These are phyloP conservation scores for Phyllopteryx taeniolatus DNA, from an alignment of 2,113 vertebrate genomes.

Conservation along the genomic window DNA sequence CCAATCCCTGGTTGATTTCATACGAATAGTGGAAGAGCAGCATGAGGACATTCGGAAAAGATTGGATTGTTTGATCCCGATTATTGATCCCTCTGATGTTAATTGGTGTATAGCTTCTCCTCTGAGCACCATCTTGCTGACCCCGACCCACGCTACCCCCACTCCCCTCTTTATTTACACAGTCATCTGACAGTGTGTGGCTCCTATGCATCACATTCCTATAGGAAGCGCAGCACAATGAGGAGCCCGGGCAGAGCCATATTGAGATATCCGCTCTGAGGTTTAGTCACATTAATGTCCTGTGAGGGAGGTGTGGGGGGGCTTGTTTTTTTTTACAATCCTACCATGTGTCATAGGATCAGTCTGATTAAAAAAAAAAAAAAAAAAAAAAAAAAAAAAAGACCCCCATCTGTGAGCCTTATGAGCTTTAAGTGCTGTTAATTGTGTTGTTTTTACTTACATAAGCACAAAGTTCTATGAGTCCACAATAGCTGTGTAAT, in stretches of 20 bases:
- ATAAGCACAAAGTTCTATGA: not conserved
- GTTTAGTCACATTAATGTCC: slow-evolving; percentile 56
- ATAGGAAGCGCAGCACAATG: slow-evolving; percentile 57
- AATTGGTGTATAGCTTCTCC: not conserved
- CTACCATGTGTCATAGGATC: slow-evolving; percentile 42
- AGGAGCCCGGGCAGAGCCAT: slow-evolving; percentile 35
- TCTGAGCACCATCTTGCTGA: slow-evolving; percentile 8
- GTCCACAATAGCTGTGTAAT: not conserved
- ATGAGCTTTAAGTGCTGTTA: slow-evolving; percentile 31
- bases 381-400: slow-evolving; percentile 20
- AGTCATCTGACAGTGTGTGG: slow-evolving; percentile 16
- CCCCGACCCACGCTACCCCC: slow-evolving; percentile 7
- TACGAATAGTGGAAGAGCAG: not conserved
- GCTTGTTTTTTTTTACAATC: slow-evolving; percentile 28
- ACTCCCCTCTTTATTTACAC: slow-evolving; percentile 5
- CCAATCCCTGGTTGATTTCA: too few species aligned
- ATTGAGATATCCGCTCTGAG: slow-evolving; percentile 53
- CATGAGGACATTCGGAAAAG: not conserved
- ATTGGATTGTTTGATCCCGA: not conserved
- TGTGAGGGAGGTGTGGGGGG: slow-evolving; percentile 16
- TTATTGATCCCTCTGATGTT: not conserved
- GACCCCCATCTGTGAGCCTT: slow-evolving; percentile 37
- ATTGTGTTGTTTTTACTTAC: slow-evolving; percentile 26
- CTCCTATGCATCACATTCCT: slow-evolving; percentile 49
- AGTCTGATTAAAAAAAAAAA: slow-evolving; percentile 25